Evolutionary conservation across 1,140 invertebrate genomes (phyloP), one percentile per base, ranked within the genome.

Genomic region (Drosophila punjabiensis): DNA sequence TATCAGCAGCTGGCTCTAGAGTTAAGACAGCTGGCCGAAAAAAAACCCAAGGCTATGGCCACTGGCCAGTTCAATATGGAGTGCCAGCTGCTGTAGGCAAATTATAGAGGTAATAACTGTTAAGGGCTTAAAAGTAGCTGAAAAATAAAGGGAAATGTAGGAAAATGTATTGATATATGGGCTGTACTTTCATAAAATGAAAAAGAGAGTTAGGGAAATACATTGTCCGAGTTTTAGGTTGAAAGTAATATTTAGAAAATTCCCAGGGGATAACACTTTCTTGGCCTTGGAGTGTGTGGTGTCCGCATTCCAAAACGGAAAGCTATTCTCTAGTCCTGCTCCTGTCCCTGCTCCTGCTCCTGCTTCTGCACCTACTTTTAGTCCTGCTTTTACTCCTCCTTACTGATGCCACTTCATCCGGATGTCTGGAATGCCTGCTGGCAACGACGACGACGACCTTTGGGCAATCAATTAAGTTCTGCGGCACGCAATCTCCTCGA

Each of bases 401-500:
- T n/a, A n/a, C 48, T 52, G 30, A 1, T 56, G 14, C 35, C 48
- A 39, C 45, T 55, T 55, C 28, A 64, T 53, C 32, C 24, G 63
- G 10, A 65, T 71, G 28, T 69, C 65, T 71, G 50, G 28, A 50
- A 71, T 71, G 68, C 68, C 68, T 56, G 33, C 24, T 30, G n/a
- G 35, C 33, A 33, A 20, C 50, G 10, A 18, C 32, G 11, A 20
- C 30, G 18, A 18, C 55, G 59, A 71, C 68, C 68, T 71, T 69
- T 69, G 65, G 68, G 50, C 68, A 69, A 71, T 71, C 64, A 71
- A 71, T 71, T 71, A 71, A 71, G 32, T 69, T 71, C 65, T 69
- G 50, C 68, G 68, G 68, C 68, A 71, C 68, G 68, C 68, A 69
- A 71, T 71, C 64, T 48, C 18, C 64, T 33, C 64, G 33, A 71